Evolutionary conservation across 30 jellyfish, hydroid and myxozoan species (phyloP).

Genomic region (Nemopilema nomurai): DNA sequence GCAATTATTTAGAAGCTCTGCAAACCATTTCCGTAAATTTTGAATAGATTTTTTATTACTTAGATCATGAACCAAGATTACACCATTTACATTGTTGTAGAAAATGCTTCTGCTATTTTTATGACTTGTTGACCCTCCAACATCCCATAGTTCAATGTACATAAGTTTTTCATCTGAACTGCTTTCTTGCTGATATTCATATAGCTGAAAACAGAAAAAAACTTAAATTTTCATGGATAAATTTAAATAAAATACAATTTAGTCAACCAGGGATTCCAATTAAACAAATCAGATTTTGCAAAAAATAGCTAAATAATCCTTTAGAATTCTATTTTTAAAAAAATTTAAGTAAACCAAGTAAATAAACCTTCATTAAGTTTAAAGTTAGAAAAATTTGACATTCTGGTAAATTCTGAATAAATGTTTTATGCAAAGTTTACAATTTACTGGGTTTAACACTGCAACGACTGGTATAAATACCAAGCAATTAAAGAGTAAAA

Average conservation of each 20-base stretch:
- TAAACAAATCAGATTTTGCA: neutral
- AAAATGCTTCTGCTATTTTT: slow-evolving; percentile 85
- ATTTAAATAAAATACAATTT: too few species aligned
- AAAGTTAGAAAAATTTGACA: too few species aligned
- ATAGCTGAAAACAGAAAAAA: slow-evolving; percentile 18
- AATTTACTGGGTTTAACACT: neutral
- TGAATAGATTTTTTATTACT: slow-evolving; percentile 80
- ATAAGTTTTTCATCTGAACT: slow-evolving; percentile 45
- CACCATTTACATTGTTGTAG: slow-evolving; percentile 76
- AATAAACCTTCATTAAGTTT: too few species aligned
- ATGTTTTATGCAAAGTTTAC: too few species aligned
- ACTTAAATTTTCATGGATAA: too few species aligned
- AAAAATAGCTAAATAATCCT: neutral
- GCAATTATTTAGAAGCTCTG: slow-evolving; percentile 73
- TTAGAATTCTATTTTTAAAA: too few species aligned
- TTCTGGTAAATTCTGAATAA: too few species aligned
- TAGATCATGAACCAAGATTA: slow-evolving; percentile 89
- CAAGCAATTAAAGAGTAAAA: too few species aligned
- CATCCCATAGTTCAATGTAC: slow-evolving; percentile 84
- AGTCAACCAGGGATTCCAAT: neutral
- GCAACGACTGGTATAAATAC: neutral
- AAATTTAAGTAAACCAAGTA: too few species aligned
- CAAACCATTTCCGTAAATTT: slow-evolving; percentile 80
- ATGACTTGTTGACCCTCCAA: slow-evolving; percentile 98
- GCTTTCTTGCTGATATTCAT: slow-evolving; percentile 57